Evolutionary conservation across 2,797 vertebrate species (phyloP).

Genomic region (Poeciliopsis paucimaculata): DNA sequence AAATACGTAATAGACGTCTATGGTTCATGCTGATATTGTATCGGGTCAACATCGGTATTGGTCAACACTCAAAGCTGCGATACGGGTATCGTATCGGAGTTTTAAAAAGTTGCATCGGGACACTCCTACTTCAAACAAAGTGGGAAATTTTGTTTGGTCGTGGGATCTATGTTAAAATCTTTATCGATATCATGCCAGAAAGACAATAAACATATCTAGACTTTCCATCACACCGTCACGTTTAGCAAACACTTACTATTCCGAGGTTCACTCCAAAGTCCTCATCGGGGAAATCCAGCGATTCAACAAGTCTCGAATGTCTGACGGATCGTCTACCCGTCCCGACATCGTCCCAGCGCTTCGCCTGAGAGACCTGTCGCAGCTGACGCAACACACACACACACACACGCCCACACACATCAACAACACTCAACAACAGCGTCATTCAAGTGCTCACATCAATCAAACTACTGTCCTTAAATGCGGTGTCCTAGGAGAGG

Average conservation of each 20-base stretch:
- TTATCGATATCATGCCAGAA: not conserved
- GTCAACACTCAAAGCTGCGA: too few relatives aligned
- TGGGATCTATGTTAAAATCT: not conserved
- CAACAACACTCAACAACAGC: slow-evolving; percentile 5
- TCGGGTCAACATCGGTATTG: too few relatives aligned
- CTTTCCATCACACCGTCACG: not conserved
- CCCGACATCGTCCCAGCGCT: slow-evolving; percentile 82
- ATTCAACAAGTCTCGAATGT: slow-evolving; percentile 79
- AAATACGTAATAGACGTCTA: too few relatives aligned
- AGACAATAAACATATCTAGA: not conserved
- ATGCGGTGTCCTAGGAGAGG: slow-evolving; percentile 17
- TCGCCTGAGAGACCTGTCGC: slow-evolving; percentile 87
- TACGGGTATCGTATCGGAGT: too few relatives aligned
- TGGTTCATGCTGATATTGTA: too few relatives aligned
- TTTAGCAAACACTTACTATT: slow-evolving; percentile 83
- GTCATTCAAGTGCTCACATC: slow-evolving; percentile 6
- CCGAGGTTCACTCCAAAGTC: slow-evolving; percentile 85
- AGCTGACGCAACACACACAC: slow-evolving; percentile 75
- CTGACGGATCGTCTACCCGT: slow-evolving; percentile 74
- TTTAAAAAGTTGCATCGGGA: too few relatives aligned
- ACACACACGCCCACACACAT: slow-evolving; percentile 19
- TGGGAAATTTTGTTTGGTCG: too few relatives aligned
- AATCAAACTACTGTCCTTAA: slow-evolving; percentile 22
- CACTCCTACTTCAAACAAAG: not conserved
- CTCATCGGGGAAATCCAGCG: slow-evolving; percentile 85